Conservation (phyloP, 2,113 vertebrate genomes). For the Bubalus kerabau region DNA sequence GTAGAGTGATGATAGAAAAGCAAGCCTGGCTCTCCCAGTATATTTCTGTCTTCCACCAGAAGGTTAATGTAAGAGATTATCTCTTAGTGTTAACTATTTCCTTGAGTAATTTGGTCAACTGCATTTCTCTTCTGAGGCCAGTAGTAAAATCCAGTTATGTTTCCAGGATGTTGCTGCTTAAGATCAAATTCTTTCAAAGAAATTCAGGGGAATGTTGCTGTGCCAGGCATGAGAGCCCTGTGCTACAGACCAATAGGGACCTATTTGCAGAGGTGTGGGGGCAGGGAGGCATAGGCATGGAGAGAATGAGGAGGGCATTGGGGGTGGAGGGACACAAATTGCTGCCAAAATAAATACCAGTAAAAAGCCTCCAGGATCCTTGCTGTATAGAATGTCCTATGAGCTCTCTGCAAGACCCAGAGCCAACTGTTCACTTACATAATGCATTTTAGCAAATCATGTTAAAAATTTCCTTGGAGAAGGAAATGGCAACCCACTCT, state of each 20-base stretch:
- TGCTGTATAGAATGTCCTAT: background rate
- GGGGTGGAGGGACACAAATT: background rate
- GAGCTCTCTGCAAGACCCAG: background rate
- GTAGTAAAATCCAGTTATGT: background rate
- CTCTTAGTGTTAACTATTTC: background rate
- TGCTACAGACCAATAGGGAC: background rate
- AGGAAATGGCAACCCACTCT: background rate
- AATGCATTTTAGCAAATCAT: background rate
- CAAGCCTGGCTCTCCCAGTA: background rate
- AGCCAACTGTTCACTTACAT: background rate
- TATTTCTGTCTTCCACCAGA: background rate
- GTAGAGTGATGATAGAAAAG: background rate
- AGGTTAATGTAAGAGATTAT: background rate
- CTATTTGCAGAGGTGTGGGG: background rate
- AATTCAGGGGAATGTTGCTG: background rate
- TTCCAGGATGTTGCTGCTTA: background rate
- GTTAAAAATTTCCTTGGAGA: background rate
- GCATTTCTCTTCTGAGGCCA: background rate
- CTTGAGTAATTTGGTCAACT: background rate
- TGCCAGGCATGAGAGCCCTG: background rate
- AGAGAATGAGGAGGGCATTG: no score
- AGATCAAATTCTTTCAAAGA: background rate
- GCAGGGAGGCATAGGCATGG: background rate
- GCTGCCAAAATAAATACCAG: background rate
- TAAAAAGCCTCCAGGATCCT: background rate